These are phyloP conservation scores for Strix occidentalis DNA, from an alignment of 2,797 vertebrate species.

Conservation along the genomic window DNA sequence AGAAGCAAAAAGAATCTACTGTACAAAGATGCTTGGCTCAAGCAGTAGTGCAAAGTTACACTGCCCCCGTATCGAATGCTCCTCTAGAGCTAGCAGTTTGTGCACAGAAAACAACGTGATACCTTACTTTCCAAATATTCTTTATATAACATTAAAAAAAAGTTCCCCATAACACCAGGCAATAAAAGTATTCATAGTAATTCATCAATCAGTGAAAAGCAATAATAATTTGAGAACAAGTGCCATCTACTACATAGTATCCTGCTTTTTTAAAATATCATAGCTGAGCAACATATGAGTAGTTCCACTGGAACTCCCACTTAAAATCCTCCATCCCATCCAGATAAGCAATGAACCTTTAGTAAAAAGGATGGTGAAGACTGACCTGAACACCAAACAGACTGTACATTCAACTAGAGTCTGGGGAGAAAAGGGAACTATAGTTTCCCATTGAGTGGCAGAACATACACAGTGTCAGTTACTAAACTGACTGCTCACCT, in stretches of 20 bases:
- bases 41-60: slow-evolving; percentile 57
- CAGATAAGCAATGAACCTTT: neutral
- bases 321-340: neutral
- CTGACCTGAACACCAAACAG: neutral
- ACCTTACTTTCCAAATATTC: slow-evolving; percentile 18
- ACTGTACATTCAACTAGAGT: neutral
- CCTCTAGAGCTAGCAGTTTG: neutral
- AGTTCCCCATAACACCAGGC: neutral
- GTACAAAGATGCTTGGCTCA: slow-evolving; percentile 49
- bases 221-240: neutral
- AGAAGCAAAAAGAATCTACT: slow-evolving; percentile 24
- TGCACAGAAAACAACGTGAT: slow-evolving; percentile 9
- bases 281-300: neutral
- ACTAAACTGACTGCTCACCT: slow-evolving; percentile 5
- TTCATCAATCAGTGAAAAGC: neutral
- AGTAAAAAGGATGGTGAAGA: neutral
- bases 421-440: neutral
- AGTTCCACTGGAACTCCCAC: neutral
- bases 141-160: neutral
- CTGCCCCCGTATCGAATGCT: neutral
- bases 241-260: neutral
- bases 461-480: neutral
- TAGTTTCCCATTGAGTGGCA: neutral
- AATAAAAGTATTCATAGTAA: neutral
- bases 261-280: neutral